These are phyloP conservation scores for Diceros bicornis DNA, from an alignment of 2,797 vertebrate genomes.

Conservation along the genomic window DNA sequence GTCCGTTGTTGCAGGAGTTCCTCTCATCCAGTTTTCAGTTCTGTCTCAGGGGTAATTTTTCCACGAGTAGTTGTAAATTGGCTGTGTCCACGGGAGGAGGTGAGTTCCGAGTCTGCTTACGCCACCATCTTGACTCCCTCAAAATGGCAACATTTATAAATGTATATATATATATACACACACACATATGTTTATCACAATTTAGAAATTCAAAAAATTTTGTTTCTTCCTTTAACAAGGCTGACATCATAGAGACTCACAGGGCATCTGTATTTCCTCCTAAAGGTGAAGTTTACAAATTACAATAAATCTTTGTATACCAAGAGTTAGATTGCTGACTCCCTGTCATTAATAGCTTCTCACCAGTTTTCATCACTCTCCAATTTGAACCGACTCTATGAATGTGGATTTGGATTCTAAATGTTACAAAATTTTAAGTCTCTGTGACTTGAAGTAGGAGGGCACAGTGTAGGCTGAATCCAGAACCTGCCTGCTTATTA, in stretches of 20 bases:
- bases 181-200: not conserved
- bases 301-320: not conserved
- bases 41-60: too few relatives aligned
- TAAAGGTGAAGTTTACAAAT: not conserved
- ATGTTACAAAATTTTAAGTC: slow-evolving; percentile 31
- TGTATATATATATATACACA: not conserved
- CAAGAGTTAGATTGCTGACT: not conserved
- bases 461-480: not conserved
- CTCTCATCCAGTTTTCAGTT: too few relatives aligned
- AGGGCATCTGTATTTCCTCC: not conserved
- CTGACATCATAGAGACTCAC: not conserved
- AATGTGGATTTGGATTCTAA: slow-evolving; percentile 30
- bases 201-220: not conserved
- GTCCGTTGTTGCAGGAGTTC: too few relatives aligned
- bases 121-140: too few relatives aligned
- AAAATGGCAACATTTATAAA: not conserved
- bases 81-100: too few relatives aligned
- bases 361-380: not conserved
- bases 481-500: not conserved
- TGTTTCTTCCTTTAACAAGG: not conserved
- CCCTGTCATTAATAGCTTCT: slow-evolving; percentile 8
- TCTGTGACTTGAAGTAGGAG: not conserved
- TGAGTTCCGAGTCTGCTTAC: too few relatives aligned
- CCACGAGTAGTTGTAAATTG: too few relatives aligned
- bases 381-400: slow-evolving; percentile 26